phyloP scores from a whole-genome alignment of 1,140 invertebrate genomes.

The Parasteatoda tepidariorum region DNA sequence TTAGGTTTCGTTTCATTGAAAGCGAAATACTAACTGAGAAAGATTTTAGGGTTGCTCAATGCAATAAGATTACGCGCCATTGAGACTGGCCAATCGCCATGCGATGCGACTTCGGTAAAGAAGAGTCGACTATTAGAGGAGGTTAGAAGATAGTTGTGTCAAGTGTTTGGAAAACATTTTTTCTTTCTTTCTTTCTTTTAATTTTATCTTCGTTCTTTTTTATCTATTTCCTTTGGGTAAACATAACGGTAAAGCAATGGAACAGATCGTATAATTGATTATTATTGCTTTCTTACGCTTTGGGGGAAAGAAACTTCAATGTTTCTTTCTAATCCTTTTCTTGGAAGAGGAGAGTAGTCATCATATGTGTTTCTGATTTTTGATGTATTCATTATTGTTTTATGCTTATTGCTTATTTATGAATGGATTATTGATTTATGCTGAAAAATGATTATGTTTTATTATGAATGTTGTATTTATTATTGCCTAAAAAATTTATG shows the following conservation, averaged over 20 bases:
- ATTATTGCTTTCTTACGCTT: neutral
- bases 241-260: neutral
- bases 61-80: slow-evolving; percentile 14
- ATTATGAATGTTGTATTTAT: no score
- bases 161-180: no score
- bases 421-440: no score
- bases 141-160: slow-evolving; percentile 6
- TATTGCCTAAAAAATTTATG: no score
- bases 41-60: neutral
- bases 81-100: slow-evolving; percentile 21
- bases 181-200: neutral
- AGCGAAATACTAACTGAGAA: neutral
- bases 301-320: neutral
- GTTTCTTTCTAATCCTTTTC: neutral
- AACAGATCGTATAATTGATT: neutral
- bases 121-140: slow-evolving; percentile 29
- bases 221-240: neutral
- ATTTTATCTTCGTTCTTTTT: no score
- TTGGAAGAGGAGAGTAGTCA: no score
- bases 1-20: neutral
- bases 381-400: no score
- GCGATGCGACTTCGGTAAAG: slow-evolving; percentile 36
- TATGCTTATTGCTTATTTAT: no score
- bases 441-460: no score
- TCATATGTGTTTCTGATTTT: no score